Evolutionary conservation across 1,140 invertebrate genomes (phyloP).

Genomic region (Drosophila nigrodunni): DNA sequence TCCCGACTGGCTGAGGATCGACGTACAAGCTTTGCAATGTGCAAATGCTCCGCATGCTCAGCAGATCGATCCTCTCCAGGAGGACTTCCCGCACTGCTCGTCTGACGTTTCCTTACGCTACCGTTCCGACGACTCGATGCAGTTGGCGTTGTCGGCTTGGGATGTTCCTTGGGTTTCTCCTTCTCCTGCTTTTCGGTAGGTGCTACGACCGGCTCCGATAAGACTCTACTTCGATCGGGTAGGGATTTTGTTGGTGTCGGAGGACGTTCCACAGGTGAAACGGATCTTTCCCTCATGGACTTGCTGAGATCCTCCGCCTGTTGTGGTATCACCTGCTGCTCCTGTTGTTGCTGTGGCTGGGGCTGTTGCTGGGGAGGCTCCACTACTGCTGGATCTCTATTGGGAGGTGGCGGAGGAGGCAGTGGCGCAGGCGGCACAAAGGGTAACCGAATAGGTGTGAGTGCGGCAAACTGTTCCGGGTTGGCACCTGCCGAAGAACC

Average conservation of each 20-base stretch:
- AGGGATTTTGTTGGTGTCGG: slow-evolving; percentile 28
- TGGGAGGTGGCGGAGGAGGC: slow-evolving; percentile 14
- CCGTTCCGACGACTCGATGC: slow-evolving; percentile 54
- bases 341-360: slow-evolving; percentile 2
- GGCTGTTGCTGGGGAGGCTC: slow-evolving; percentile 4
- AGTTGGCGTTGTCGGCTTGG: slow-evolving; percentile 30
- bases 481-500: not conserved
- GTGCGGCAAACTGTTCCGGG: slow-evolving; percentile 38
- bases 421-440: slow-evolving; percentile 40
- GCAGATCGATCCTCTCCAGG: slow-evolving; percentile 42
- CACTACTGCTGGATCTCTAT: not conserved
- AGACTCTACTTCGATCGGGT: slow-evolving; percentile 7
- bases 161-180: slow-evolving; percentile 30
- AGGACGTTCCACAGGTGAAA: slow-evolving; percentile 39
- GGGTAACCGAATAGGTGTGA: slow-evolving; percentile 58
- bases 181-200: slow-evolving; percentile 41
- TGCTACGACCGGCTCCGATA: not conserved
- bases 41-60: slow-evolving; percentile 51
- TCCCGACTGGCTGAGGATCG: slow-evolving; percentile 71
- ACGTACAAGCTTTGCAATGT: slow-evolving; percentile 65
- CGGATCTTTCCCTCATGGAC: slow-evolving; percentile 44
- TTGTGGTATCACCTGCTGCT: not conserved
- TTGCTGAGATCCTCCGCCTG: slow-evolving; percentile 72
- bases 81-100: slow-evolving; percentile 51
- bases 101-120: slow-evolving; percentile 63